Base-by-base conservation (phyloP, 2,888 invertebrate genomes). In the Busseola fusca region DNA sequence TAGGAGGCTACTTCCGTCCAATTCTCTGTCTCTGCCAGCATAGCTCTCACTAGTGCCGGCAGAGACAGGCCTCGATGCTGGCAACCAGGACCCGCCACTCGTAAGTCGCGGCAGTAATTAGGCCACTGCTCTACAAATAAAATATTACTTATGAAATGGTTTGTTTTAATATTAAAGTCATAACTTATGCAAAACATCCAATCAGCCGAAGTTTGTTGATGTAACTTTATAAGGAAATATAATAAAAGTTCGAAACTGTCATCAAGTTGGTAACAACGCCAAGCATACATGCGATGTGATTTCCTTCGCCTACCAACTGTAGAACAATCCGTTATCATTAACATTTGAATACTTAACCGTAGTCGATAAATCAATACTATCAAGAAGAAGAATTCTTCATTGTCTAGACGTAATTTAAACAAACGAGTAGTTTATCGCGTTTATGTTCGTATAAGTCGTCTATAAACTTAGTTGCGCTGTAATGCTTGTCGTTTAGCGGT, bases 401-500 rank as follows among this genome's bases (percentile, higher is more conserved):
- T 57, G 86, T 87, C 86, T 87, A 87, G 87, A 87, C 86, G 64
- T 60, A 65, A 76, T 76, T 74, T 70, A 72, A 78, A 82, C 73
- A 75, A 84, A 86, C 75, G 74, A 80, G 74, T 74, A 74, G 65
- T 67, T 85, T 84, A 81, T 80, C 81, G 72, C 45, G 9, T 40
- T 76, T 52, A 62, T 74, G 77, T 75, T 80, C 70, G 60, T 62
- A 74, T 76, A 81, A 74, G 37, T 65, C 54, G 59, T 42, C 65
- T 65, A 56, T 76, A 69, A 63, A 75, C 34, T 64, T 54, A 16
- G 45, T 64, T 63, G 60, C 48, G 37, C 42, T 69, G 34, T 27
- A 68, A 73, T 60, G 64, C 27, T 69, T 18, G 40, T 56, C 34
- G 45, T 72, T 78, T 27, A n/a, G 40, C 25, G 34, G 68, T 37